Conservation (phyloP, 2,113 vertebrate species). For the Argyrosomus japonicus region DNA sequence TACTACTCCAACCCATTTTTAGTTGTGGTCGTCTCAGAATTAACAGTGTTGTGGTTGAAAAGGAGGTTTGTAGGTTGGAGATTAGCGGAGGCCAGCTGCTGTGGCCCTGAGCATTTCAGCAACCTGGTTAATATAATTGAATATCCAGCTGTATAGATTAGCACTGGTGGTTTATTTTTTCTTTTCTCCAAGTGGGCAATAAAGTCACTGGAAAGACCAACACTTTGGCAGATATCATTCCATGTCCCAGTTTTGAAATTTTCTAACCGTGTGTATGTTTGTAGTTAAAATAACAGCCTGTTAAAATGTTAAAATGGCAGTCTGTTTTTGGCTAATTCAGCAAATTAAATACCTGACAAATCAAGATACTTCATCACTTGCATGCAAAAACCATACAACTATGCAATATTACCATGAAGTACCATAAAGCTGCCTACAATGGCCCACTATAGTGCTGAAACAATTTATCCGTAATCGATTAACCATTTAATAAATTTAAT, state of each 20-base stretch:
- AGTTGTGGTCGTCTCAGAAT: constrained; percentile 41
- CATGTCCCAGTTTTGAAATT: neutral
- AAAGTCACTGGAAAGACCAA: constrained; percentile 9
- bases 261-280: neutral
- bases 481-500: neutral
- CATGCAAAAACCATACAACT: neutral
- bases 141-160: constrained; percentile 51
- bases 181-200: constrained; percentile 3
- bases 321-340: neutral
- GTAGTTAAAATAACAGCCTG: neutral
- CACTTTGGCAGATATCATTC: constrained; percentile 5
- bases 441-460: neutral
- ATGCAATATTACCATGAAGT: neutral
- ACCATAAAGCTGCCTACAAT: neutral
- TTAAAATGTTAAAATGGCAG: too few relatives aligned
- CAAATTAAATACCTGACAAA: neutral
- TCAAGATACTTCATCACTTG: neutral
- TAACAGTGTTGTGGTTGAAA: constrained; percentile 60
- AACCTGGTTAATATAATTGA: constrained; percentile 58
- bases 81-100: constrained; percentile 77
- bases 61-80: constrained; percentile 80
- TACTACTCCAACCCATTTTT: constrained; percentile 29
- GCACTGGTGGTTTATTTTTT: neutral
- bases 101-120: constrained; percentile 58
- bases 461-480: neutral